Percentiles rank a stretch among this genome's conserved stretches.
These are phyloP conservation scores for Entomobrya multifasciata DNA, from an alignment of 2,888 invertebrate species.

Conservation along the genomic window DNA sequence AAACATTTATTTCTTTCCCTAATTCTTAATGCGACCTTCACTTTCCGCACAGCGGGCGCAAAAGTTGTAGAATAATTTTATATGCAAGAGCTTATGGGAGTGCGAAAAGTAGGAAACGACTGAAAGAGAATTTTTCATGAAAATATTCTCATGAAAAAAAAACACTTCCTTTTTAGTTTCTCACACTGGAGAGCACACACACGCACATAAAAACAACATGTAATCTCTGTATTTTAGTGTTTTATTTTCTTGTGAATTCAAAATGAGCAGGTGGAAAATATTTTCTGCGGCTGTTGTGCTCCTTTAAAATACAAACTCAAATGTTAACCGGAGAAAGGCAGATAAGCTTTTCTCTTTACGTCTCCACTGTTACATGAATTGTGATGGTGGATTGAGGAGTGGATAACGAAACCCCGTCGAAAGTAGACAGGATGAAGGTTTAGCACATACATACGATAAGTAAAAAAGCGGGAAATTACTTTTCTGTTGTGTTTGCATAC, in stretches of 20 bases:
- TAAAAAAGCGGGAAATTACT: constrained; percentile 33
- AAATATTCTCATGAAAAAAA: constrained; percentile 13
- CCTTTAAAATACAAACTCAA: constrained; percentile 35
- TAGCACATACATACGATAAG: constrained; percentile 10
- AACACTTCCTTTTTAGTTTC: neutral
- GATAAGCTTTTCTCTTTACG: constrained; percentile 24
- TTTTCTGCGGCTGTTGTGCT: too few species aligned
- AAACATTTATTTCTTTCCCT: constrained; percentile 40
- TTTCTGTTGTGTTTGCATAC: neutral
- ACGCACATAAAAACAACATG: too few species aligned
- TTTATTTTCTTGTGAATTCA: constrained; percentile 34
- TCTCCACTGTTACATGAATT: neutral
- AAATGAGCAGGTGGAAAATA: constrained; percentile 53
- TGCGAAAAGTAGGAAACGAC: constrained; percentile 47
- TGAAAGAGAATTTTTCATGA: constrained; percentile 10
- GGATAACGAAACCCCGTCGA: constrained; percentile 29
- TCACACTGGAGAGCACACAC: constrained; percentile 18
- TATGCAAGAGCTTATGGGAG: constrained; percentile 43
- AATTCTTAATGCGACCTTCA: constrained; percentile 44
- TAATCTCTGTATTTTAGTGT: too few species aligned
- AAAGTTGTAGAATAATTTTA: constrained; percentile 32
- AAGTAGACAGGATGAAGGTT: neutral
- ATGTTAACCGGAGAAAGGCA: constrained; percentile 11
- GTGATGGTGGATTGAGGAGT: neutral
- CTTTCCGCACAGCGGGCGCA: neutral